Evolutionary conservation across 2,797 vertebrate genomes (phyloP), one percentile per base, ranked within the genome.

Genomic region (Rachycentron canadum): DNA sequence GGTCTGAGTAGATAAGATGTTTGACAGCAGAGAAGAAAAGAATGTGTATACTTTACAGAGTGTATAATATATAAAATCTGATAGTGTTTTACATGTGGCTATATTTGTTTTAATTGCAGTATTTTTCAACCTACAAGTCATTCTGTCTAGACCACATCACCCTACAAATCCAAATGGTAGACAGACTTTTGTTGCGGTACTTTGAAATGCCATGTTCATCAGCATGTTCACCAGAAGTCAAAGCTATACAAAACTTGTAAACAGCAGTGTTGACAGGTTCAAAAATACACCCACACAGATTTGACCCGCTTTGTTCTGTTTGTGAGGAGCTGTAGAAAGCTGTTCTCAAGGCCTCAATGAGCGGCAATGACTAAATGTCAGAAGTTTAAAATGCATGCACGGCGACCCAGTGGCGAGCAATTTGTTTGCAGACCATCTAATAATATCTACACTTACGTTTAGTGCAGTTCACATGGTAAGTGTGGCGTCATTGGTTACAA

Each of bases 351-450:
- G 26, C 26, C 26, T 55, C 52, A 53, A 17, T 17, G 16, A 28
- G 57, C 4, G n/a, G 7, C 2, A n/a, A 4, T 25, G 58, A 60
- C 23, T 60, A 14, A 41, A 41, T 38, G 23, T 40, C 13, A 65
- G 38, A 53, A 3, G 25, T 66, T 59, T 62, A 32, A 53, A 38
- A 47, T 45, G 34, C 41, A 58, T 30, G 26, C 55, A 69, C 41
- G 68, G 73, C 56, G 56, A 47, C 62, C 63, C 61, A 69, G 75
- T 68, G 55, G 58, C 52, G 40, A 76, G 49, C 0, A 5, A 50
- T 41, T n/a, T 45, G 50, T 47, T 47, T 5, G 26, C 57, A 34
- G 7, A 5, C 8, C 40, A 3, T 52, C 12, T 32, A 49, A 34
- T 40, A 2, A 49, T 59, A 40, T 32, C 4, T 25, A 6, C 10